phyloP scores from a whole-genome alignment of 2,888 invertebrate species.

The Luffia ferchaultella region DNA sequence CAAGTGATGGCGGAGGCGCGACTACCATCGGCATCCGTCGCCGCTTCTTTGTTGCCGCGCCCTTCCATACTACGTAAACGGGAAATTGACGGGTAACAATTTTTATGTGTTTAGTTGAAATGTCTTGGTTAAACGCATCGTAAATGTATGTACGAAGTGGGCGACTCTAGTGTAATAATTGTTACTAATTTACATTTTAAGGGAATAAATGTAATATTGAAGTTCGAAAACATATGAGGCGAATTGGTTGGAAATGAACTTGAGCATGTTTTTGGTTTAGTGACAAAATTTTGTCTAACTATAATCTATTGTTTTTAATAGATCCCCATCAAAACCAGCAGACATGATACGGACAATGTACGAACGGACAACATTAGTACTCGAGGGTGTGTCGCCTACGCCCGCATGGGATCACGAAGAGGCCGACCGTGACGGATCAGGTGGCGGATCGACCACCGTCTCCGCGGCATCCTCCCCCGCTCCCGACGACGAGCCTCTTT shows the following conservation, averaged over 20 bases:
- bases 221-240: no score
- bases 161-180: no score
- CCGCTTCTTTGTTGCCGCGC: constrained; percentile 71
- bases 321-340: background rate
- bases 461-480: constrained; percentile 88
- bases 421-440: constrained; percentile 19
- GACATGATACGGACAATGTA: background rate
- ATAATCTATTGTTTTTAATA: no score
- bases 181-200: no score
- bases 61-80: constrained; percentile 90
- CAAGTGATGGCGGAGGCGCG: constrained; percentile 28
- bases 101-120: background rate
- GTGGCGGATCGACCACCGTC: constrained; percentile 83
- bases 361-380: background rate
- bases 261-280: no score
- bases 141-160: no score
- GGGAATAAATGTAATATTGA: no score
- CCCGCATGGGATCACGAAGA: constrained; percentile 12
- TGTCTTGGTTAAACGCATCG: no score
- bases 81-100: constrained; percentile 76
- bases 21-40: constrained; percentile 21
- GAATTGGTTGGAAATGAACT: no score
- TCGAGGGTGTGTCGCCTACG: background rate
- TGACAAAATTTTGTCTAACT: no score
- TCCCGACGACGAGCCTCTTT: constrained; percentile 61